Base-by-base conservation (phyloP, 1,140 invertebrate species). In the Aphelenchoides fujianensis region DNA sequence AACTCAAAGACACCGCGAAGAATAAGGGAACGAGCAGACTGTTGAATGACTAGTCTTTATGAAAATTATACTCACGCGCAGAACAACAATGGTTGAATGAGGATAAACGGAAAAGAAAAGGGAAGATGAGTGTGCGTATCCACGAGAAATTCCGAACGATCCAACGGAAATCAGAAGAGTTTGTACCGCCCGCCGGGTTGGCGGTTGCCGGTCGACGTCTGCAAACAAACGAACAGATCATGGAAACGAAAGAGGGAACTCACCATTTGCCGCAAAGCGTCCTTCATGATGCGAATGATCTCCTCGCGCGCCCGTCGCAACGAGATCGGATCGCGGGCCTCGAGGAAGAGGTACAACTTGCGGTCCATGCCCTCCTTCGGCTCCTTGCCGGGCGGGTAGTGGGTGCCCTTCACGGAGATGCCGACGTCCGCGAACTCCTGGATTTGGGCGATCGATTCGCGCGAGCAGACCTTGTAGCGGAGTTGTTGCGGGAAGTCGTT, bases 401-500 rank as follows among this genome's bases (percentile, higher is more conserved):
- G 98, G 0, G 95, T 97, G n/a, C 97, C 97, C 36, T 96, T 88
- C 0, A 99, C 96, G 0, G 95, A 98, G 28, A 99, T 92, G 57
- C 96, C 96, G 1, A 95, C 96, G 86, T 98, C 97, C 0, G 95
- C 97, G 86, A 97, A 98, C 85, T 71, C 34, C 54, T 37, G n/a
- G 54, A 71, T 37, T n/a, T 53, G 16, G 19, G n/a, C 28, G 1
- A 1, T 2, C 52, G 72, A 68, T 82, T 91, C 91, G 89, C 95
- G 96, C 61, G 93, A 96, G 0, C 95, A 98, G n/a, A 98, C 93
- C 74, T 93, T 89, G 94, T 95, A 98, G 70, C 96, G 88, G 0
- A 95, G 95, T 85, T 97, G 95, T 78, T 99, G 96, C 27, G 96
- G 97, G 86, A 99, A 98, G 85, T 99, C 96, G 83, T 99, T 99